Conservation (phyloP, 2,888 invertebrate species). For the Trachelus stipa region DNA sequence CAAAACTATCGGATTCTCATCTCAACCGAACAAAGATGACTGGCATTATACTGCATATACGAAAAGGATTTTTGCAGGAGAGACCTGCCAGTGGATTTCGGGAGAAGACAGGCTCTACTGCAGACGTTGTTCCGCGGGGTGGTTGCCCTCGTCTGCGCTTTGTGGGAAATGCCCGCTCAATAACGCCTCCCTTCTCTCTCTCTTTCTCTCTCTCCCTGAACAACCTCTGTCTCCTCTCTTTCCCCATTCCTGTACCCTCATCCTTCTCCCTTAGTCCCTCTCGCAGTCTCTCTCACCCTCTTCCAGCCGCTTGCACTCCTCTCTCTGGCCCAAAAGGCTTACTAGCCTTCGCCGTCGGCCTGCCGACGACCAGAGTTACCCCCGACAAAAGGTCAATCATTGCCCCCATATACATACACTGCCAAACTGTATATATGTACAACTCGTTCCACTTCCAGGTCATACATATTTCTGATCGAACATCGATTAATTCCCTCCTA, state of each 20-base stretch:
- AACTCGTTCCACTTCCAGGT: conserved; percentile 26
- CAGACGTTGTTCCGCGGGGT: conserved; percentile 48
- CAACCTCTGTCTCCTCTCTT: conserved; percentile 18
- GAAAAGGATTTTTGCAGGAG: too few species aligned
- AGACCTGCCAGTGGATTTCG: neutral
- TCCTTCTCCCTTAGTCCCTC: conserved; percentile 22
- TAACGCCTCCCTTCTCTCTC: conserved; percentile 59
- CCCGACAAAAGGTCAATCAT: conserved; percentile 32
- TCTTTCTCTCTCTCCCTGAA: conserved; percentile 36
- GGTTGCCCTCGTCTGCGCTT: conserved; percentile 66
- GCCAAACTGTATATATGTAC: conserved; percentile 26
- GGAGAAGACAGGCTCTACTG: conserved; percentile 4
- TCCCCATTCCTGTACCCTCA: conserved; percentile 2
- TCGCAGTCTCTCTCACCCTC: neutral
- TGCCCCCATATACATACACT: conserved; percentile 30
- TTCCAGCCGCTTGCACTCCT: neutral
- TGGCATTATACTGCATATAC: too few species aligned
- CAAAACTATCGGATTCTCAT: too few species aligned
- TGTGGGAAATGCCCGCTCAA: conserved; percentile 66
- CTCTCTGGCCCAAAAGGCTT: conserved; percentile 51
- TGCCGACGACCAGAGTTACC: conserved; percentile 12
- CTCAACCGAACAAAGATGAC: too few species aligned
- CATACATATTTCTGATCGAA: conserved; percentile 33
- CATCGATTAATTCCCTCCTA: conserved; percentile 30
- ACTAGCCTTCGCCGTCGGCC: conserved; percentile 26